Evolutionary conservation across 2,888 invertebrate genomes (phyloP), one percentile per base, ranked within the genome.

Genomic region (Theretra japonica): DNA sequence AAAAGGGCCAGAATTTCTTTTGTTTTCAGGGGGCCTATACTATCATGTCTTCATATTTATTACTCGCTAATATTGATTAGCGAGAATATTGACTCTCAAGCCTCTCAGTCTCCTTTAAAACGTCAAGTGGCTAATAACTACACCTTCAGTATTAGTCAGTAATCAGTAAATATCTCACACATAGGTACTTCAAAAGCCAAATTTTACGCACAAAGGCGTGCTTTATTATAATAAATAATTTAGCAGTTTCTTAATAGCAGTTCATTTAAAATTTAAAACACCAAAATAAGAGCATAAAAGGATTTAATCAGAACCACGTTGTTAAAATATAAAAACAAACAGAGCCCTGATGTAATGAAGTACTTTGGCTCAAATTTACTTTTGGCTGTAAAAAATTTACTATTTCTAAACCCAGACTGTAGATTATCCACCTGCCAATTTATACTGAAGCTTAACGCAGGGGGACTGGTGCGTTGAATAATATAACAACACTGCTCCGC

Each of bases 341-440:
- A 62, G n/a, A 21, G n/a, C 33, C 11, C 8, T 6, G 53, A n/a
- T 41, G 62, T 62, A 62, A 62, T 62, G 62, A 62, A 62, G 53
- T 33, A 41, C 33, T 21, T 33, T 21, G n/a, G 8, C 41, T 8
- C 11, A n/a, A n/a, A 41, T 60, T 41, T 41, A 62, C 62, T 48
- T 23, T 65, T 6, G 65, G 41, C 48, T 65, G 48, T 65, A 65
- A 48, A 65, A 48, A 65, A 65, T 48, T 48, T 65, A 65, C 48
- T 65, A 48, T 25, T 65, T 65, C 41, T 48, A 65, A 48, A 48
- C 65, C 17, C 17, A 65, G 65, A 65, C 25, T 21, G 41, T 65
- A 65, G 41, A 65, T 65, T 65, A 65, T 65, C 23, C 23, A 65
- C 65, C 65, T 65, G 65, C 65, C 65, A 48, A 65, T 65, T 65